phyloP scores from a whole-genome alignment of 2,797 vertebrate species.

The Oreortyx pictus region DNA sequence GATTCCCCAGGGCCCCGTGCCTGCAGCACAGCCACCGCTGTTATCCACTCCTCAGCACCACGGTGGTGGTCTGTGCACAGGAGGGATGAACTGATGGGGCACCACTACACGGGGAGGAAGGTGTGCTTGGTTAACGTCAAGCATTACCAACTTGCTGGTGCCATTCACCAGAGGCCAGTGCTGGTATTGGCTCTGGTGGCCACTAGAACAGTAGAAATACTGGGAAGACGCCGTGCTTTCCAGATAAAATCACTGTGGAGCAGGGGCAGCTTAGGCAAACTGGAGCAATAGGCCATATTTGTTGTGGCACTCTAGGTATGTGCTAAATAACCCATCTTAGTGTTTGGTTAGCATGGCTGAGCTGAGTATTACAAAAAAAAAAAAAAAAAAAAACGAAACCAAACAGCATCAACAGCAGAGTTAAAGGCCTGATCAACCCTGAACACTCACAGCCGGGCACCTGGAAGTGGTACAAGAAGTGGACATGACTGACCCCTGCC shows the following conservation, averaged over 20 bases:
- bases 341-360: background rate
- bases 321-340: background rate
- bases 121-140: background rate
- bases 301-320: background rate
- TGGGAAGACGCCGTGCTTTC: background rate
- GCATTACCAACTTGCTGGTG: accelerated
- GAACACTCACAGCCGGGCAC: background rate
- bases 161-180: background rate
- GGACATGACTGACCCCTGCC: background rate
- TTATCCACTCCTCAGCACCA: background rate
- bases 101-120: background rate
- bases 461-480: background rate
- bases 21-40: background rate
- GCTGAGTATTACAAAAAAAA: background rate
- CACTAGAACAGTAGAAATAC: background rate
- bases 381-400: too few relatives aligned
- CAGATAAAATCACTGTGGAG: background rate
- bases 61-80: accelerated
- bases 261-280: background rate
- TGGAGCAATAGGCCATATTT: background rate
- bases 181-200: background rate
- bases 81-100: background rate
- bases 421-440: background rate
- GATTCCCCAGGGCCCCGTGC: background rate
- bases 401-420: background rate